phyloP scores from a whole-genome alignment of 1,140 invertebrate species.

The Drosophila dunni region DNA sequence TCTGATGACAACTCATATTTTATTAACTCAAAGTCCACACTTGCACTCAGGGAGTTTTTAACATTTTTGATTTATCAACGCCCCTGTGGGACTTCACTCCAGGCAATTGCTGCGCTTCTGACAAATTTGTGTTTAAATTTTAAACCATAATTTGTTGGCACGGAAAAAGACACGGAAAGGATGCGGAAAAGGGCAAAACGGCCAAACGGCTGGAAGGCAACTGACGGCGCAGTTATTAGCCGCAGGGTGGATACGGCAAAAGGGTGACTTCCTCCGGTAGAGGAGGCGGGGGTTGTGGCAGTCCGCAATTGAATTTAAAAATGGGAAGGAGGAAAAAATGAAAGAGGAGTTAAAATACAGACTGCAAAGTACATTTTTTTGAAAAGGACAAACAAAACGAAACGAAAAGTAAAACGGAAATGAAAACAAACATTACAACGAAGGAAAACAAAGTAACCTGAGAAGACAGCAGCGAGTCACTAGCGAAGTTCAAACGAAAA shows the following conservation, averaged over 20 bases:
- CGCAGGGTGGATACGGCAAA: conserved; percentile 45
- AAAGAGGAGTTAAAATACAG: conserved; percentile 15
- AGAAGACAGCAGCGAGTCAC: conserved; percentile 47
- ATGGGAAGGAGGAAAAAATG: conserved; percentile 14
- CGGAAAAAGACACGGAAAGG: conserved; percentile 26
- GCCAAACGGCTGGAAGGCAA: conserved; percentile 13
- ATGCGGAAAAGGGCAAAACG: not conserved
- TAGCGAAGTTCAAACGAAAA: conserved; percentile 57
- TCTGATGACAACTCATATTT: not conserved
- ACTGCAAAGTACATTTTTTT: conserved; percentile 64
- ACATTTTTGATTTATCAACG: not conserved
- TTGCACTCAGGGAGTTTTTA: not conserved
- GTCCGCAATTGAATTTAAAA: conserved; percentile 78
- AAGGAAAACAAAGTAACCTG: conserved; percentile 81
- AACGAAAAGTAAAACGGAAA: conserved; percentile 77
- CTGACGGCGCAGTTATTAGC: conserved; percentile 63
- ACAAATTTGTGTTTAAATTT: conserved; percentile 65
- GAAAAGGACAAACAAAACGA: conserved; percentile 63
- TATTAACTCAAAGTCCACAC: not conserved
- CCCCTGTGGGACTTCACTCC: conserved; percentile 24
- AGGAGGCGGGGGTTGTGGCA: conserved; percentile 48
- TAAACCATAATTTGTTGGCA: conserved; percentile 62
- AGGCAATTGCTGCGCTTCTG: conserved; percentile 25
- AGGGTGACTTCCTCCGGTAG: conserved; percentile 38
- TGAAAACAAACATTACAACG: conserved; percentile 73